These are phyloP conservation scores for Rhizoglyphus robini DNA, from an alignment of 1,140 invertebrate species.

Conservation along the genomic window DNA sequence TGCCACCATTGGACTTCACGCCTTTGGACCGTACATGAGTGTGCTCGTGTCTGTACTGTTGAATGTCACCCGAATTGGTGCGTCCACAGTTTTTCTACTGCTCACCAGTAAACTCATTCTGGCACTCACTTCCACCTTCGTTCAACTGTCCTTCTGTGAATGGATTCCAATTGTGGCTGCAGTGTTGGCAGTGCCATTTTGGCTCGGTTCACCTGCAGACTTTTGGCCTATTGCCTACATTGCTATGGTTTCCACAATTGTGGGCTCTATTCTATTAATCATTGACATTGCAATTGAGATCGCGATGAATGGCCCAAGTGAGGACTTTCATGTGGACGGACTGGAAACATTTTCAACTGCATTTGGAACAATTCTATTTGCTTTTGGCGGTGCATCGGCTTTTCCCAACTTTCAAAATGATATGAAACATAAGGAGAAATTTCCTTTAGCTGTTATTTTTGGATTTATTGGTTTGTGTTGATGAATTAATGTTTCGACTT, in stretches of 20 bases:
- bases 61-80: constrained; percentile 52
- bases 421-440: constrained; percentile 44
- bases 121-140: constrained; percentile 39
- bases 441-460: constrained; percentile 39
- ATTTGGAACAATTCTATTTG: constrained; percentile 49
- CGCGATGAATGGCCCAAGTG: not conserved
- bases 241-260: constrained; percentile 39
- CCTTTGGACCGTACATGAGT: no score
- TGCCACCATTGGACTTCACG: constrained; percentile 16
- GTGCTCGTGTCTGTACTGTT: constrained; percentile 27
- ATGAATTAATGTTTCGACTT: no score
- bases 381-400: constrained; percentile 51
- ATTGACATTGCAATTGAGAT: not conserved
- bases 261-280: constrained; percentile 39
- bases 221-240: constrained; percentile 45
- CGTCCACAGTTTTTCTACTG: constrained; percentile 51
- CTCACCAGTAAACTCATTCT: constrained; percentile 49
- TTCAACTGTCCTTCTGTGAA: constrained; percentile 41
- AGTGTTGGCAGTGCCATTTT: constrained; percentile 46
- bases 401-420: constrained; percentile 57
- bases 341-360: constrained; percentile 43
- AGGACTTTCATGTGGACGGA: constrained; percentile 26
- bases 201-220: constrained; percentile 55
- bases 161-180: constrained; percentile 49
- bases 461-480: constrained; percentile 40